phyloP scores from a whole-genome alignment of 2,797 vertebrate genomes.

The Orientallactaga sibirica region DNA sequence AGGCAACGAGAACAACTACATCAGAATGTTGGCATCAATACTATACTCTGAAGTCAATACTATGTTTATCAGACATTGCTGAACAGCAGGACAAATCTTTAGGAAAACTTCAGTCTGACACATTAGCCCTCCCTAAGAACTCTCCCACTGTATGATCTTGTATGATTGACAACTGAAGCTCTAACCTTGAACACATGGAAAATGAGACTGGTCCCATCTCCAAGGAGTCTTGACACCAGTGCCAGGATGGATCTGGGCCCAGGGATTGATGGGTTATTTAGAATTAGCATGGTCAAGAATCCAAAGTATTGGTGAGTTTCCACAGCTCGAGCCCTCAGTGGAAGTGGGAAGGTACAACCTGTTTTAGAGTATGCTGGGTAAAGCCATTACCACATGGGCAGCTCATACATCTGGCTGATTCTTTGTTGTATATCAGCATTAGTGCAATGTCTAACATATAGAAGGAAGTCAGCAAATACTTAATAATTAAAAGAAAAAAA shows the following conservation, averaged over 20 bases:
- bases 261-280: not conserved
- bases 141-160: not conserved
- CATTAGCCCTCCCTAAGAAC: not conserved
- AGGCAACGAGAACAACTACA: not conserved
- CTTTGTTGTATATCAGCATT: not conserved
- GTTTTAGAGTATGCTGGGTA: not conserved
- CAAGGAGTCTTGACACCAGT: not conserved
- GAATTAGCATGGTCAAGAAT: not conserved
- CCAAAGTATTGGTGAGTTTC: not conserved
- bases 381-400: not conserved
- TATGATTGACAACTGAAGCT: conserved; percentile 28
- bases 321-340: not conserved
- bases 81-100: conserved; percentile 18
- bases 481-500: not conserved
- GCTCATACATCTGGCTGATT: not conserved
- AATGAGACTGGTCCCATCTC: not conserved
- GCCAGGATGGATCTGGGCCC: not conserved
- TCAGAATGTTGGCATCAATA: not conserved
- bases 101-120: not conserved
- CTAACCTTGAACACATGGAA: not conserved
- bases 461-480: conserved; percentile 47
- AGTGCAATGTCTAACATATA: not conserved
- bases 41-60: not conserved
- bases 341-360: not conserved
- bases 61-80: not conserved